A percentile compares a stretch with the other conserved stretches of the same genome.
These are phyloP conservation scores for Calyptomena viridis DNA, from an alignment of 2,113 vertebrate genomes.

Conservation along the genomic window DNA sequence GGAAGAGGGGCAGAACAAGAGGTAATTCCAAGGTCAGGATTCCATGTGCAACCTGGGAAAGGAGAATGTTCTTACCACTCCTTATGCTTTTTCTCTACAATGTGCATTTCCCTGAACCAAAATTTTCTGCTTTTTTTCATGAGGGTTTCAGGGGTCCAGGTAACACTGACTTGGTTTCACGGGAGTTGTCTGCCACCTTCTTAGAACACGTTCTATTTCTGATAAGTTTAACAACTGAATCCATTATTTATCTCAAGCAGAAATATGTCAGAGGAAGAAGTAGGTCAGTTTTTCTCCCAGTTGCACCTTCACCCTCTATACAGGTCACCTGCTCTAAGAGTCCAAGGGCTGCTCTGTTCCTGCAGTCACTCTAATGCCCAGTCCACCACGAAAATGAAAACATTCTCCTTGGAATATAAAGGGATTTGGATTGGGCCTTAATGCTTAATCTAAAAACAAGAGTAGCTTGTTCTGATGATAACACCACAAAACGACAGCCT, in stretches of 20 bases:
- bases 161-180: not conserved
- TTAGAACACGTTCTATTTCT: not conserved
- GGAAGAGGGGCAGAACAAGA: not conserved
- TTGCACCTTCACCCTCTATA: not conserved
- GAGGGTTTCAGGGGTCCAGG: not conserved
- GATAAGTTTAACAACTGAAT: not conserved
- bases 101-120: not conserved
- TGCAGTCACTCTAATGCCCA: not conserved
- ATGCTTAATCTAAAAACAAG: conserved; percentile 30
- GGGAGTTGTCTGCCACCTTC: not conserved
- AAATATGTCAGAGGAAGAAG: not conserved
- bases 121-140: not conserved
- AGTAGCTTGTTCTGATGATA: conserved; percentile 14
- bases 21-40: not conserved
- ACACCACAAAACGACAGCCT: not conserved
- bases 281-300: not conserved
- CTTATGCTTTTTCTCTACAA: not conserved
- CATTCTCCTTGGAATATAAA: conserved; percentile 7
- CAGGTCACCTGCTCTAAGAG: not conserved
- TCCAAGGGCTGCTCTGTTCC: not conserved
- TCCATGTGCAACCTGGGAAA: not conserved
- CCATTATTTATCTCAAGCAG: not conserved
- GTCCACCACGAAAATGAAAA: not conserved
- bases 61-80: rapidly evolving
- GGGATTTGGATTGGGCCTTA: conserved; percentile 29